A percentile compares a stretch with the other conserved stretches of the same genome.
phyloP scores from a whole-genome alignment of 2,113 vertebrate species.

The Dascyllus trimaculatus region DNA sequence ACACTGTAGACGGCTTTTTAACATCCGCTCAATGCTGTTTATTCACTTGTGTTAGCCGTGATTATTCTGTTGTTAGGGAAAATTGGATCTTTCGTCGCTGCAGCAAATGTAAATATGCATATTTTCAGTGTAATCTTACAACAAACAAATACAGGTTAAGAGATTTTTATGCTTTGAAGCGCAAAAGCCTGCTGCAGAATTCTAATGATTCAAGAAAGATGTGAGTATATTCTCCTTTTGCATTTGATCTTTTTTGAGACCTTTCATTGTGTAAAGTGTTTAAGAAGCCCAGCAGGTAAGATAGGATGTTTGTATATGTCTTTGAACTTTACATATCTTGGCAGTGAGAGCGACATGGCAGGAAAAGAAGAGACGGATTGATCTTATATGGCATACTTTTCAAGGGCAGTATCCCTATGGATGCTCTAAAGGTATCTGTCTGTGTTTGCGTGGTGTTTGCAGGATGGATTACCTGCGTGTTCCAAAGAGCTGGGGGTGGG shows the following conservation, averaged over 20 bases:
- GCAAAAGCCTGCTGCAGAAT: not conserved
- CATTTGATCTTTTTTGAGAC: not conserved
- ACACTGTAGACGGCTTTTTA: constrained; percentile 1
- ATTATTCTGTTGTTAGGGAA: constrained; percentile 7
- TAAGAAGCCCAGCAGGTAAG: not conserved
- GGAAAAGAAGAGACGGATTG: constrained; percentile 24
- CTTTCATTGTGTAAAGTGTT: not conserved
- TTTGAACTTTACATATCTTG: too few species aligned
- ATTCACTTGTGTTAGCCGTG: not conserved
- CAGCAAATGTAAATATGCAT: not conserved
- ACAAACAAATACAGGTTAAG: not conserved
- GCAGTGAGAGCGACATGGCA: not conserved
- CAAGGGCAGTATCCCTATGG: constrained; percentile 30
- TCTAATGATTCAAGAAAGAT: not conserved
- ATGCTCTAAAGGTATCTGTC: constrained; percentile 25
- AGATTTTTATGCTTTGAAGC: constrained; percentile 6
- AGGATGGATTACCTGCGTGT: constrained; percentile 36
- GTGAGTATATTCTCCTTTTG: not conserved
- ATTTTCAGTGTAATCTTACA: not conserved
- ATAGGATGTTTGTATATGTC: not conserved
- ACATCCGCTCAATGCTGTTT: constrained; percentile 26
- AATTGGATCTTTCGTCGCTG: not conserved
- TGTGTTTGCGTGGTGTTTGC: constrained; percentile 36
- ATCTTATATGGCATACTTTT: constrained; percentile 28
- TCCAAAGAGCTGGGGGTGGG: constrained; percentile 21